Conservation (phyloP, 2,888 invertebrate species). For the Drosophila leonis region DNA sequence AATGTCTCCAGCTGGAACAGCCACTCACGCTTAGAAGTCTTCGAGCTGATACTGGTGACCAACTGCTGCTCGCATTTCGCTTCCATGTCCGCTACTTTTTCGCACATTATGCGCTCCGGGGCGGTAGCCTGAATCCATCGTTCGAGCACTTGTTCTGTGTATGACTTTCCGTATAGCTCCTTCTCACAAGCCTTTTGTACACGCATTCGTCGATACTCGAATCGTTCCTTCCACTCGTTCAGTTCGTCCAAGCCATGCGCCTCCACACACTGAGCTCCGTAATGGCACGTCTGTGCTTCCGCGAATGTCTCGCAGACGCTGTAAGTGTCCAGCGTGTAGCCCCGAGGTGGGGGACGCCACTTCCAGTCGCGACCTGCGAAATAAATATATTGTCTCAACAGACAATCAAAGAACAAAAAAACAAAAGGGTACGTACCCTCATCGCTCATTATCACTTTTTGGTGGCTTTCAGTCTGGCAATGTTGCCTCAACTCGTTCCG, state of each 20-base stretch:
- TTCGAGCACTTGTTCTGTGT: conserved; percentile 89
- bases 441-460: conserved; percentile 89
- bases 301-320: conserved; percentile 88
- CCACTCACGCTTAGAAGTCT: conserved; percentile 88
- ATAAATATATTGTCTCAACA: not conserved
- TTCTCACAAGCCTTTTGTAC: conserved; percentile 89
- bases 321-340: conserved; percentile 89
- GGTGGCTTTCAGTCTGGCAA: conserved; percentile 88
- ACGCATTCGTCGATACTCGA: conserved; percentile 89
- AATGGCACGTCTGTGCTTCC: conserved; percentile 88
- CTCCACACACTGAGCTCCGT: conserved; percentile 90
- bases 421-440: conserved; percentile 85
- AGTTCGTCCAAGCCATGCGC: conserved; percentile 91
- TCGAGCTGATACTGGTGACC: conserved; percentile 88
- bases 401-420: not conserved
- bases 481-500: conserved; percentile 87
- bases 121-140: conserved; percentile 88
- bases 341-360: conserved; percentile 90
- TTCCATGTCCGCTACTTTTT: conserved; percentile 88
- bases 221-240: conserved; percentile 90
- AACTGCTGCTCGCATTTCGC: conserved; percentile 87
- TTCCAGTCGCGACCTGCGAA: conserved; percentile 88
- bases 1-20: conserved; percentile 87
- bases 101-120: conserved; percentile 88
- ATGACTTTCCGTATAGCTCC: conserved; percentile 88